A percentile compares a stretch with the other conserved stretches of the same genome.
Conservation (phyloP, 2,797 vertebrate species). For the Todus mexicanus region DNA sequence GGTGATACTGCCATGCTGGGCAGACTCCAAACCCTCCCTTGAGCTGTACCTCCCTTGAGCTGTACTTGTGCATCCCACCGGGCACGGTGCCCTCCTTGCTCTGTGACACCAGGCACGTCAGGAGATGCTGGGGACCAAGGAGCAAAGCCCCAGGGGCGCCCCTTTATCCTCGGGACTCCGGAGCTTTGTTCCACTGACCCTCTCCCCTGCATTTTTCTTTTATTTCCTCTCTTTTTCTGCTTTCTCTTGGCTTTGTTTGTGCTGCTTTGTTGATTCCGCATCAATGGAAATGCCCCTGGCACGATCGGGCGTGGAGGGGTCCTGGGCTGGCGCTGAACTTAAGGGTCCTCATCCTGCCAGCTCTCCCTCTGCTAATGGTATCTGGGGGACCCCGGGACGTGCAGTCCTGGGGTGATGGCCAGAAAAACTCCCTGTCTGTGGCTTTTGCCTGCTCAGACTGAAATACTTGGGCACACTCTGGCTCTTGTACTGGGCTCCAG, state of each 20-base stretch:
- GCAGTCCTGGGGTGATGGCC: not conserved
- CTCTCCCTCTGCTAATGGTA: not conserved
- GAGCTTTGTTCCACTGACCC: not conserved
- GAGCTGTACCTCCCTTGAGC: not conserved
- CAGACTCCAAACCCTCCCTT: not conserved
- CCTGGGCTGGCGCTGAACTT: rapidly evolving
- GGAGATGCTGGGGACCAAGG: not conserved
- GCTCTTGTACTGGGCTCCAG: not conserved
- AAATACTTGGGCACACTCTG: not conserved
- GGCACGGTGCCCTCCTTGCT: not conserved
- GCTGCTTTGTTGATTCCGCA: not conserved
- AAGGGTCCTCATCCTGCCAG: not conserved
- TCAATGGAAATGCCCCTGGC: not conserved
- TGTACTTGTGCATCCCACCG: rapidly evolving
- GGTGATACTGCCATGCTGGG: not conserved
- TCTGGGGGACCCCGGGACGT: rapidly evolving
- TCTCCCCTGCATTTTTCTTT: not conserved
- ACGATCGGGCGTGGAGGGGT: rapidly evolving
- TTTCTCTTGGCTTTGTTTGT: not conserved
- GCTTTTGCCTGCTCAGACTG: no score
- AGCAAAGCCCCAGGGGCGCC: no score
- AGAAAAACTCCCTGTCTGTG: rapidly evolving
- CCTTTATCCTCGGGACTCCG: not conserved
- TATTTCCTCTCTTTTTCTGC: not conserved
- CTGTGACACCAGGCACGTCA: not conserved